These are phyloP conservation scores for Eidolon dupreanum DNA, from an alignment of 2,797 vertebrate species.

Conservation along the genomic window DNA sequence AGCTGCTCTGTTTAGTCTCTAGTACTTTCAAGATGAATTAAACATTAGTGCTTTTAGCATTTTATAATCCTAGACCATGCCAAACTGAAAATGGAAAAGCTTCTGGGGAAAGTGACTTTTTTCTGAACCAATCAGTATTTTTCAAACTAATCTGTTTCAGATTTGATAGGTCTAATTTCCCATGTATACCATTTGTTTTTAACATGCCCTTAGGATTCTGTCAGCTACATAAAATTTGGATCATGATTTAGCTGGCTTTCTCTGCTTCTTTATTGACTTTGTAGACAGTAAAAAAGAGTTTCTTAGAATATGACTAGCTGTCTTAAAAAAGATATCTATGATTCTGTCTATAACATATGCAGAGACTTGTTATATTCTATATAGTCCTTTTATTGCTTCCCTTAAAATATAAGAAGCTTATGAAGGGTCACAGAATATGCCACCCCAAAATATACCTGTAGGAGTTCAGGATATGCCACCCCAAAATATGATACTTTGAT, in stretches of 20 bases:
- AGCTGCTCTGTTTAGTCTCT: neutral
- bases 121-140: conserved; percentile 51
- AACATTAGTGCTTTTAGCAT: conserved; percentile 26
- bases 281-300: neutral
- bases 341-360: neutral
- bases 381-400: neutral
- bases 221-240: neutral
- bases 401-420: neutral
- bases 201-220: conserved; percentile 29
- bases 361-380: neutral
- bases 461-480: neutral
- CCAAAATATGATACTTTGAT: neutral
- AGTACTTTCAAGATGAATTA: conserved; percentile 36
- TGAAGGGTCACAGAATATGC: neutral
- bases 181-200: conserved; percentile 34
- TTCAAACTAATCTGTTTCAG: conserved; percentile 23
- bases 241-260: conserved; percentile 51
- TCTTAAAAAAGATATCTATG: neutral
- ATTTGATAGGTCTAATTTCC: conserved; percentile 41
- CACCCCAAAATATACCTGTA: neutral
- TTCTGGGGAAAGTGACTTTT: conserved; percentile 8
- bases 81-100: conserved; percentile 41
- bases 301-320: neutral
- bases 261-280: conserved; percentile 22
- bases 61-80: conserved; percentile 20